These are phyloP conservation scores for Melospiza georgiana DNA, from an alignment of 2,113 vertebrate species.

Conservation along the genomic window DNA sequence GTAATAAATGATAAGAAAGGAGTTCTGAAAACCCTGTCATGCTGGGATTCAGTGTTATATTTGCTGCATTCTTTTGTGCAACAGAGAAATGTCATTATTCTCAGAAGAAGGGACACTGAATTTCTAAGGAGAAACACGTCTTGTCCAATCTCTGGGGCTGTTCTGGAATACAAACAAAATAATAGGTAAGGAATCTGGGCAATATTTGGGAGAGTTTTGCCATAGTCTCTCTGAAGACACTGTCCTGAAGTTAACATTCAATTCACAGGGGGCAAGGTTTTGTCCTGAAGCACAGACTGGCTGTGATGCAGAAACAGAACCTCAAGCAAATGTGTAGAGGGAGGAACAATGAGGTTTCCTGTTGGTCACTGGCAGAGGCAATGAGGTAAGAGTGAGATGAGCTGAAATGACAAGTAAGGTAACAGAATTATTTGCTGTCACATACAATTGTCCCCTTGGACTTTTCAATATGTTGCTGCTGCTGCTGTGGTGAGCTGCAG, in stretches of 20 bases:
- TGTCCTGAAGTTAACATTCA: neutral
- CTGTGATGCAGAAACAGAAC: neutral
- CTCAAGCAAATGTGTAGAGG: neutral
- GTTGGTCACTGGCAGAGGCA: neutral
- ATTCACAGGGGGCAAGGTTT: neutral
- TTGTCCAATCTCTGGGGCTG: neutral
- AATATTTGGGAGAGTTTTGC: neutral
- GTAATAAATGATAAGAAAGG: neutral
- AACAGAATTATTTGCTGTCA: neutral
- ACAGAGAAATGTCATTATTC: neutral
- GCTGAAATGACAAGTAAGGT: neutral
- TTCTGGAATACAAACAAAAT: neutral
- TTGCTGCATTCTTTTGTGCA: neutral
- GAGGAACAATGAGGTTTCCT: neutral
- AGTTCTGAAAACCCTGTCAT: neutral
- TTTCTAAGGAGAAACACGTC: neutral
- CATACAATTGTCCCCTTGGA: neutral
- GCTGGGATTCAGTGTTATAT: neutral
- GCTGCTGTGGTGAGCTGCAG: neutral
- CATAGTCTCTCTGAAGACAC: neutral
- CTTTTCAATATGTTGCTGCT: neutral
- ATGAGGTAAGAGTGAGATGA: neutral
- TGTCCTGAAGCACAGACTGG: neutral
- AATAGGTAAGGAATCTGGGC: neutral
- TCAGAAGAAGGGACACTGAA: neutral